Evolutionary conservation across 2,113 vertebrate genomes (phyloP).

Genomic region (Daphoenositta chrysoptera): DNA sequence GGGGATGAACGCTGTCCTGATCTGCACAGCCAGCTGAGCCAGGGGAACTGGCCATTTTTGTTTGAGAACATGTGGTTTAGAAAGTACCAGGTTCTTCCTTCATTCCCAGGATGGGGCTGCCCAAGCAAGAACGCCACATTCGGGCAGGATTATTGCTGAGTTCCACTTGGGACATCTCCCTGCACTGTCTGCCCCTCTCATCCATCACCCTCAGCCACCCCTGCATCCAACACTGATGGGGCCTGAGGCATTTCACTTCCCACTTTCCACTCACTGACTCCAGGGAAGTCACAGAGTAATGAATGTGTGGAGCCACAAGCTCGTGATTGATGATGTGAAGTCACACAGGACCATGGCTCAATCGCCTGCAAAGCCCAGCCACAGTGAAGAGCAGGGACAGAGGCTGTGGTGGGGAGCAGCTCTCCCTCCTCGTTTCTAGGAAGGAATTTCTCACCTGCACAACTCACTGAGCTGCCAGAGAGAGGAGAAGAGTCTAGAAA

Average conservation of each 20-base stretch:
- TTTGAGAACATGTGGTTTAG: fast-evolving
- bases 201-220: background rate
- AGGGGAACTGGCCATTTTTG: background rate
- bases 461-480: background rate
- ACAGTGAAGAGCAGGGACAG: background rate
- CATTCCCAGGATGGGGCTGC: background rate
- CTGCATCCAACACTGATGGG: background rate
- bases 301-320: background rate
- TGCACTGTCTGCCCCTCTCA: background rate
- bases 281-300: background rate
- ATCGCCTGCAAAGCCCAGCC: background rate
- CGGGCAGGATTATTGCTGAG: background rate
- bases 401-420: background rate
- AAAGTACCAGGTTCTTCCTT: background rate
- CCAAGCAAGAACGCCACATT: background rate
- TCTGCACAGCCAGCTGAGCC: background rate
- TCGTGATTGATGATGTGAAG: fast-evolving
- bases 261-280: background rate
- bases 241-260: background rate
- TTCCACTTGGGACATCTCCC: background rate
- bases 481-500: background rate
- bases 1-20: background rate
- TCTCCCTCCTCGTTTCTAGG: background rate
- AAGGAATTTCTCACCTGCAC: background rate
- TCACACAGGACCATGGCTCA: background rate